A percentile compares a stretch with the other conserved stretches of the same genome.
Evolutionary conservation across 2,888 invertebrate genomes (phyloP).

Genomic region (Aporophyla lueneburgensis): DNA sequence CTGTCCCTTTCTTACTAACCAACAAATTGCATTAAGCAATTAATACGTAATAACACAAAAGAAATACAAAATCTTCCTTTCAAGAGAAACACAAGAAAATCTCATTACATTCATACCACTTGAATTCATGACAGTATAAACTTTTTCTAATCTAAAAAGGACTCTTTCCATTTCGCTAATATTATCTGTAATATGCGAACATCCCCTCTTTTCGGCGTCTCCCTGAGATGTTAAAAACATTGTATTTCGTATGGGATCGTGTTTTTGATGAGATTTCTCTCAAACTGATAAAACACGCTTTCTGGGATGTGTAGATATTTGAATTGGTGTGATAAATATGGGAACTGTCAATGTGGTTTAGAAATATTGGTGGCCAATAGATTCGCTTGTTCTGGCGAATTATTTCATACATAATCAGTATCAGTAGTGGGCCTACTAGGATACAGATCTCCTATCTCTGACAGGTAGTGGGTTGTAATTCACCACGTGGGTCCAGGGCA

Average conservation of each 20-base stretch:
- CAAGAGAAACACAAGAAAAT: background rate
- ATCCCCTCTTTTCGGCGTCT: background rate
- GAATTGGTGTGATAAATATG: constrained; percentile 14
- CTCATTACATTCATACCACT: constrained; percentile 27
- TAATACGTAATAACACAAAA: background rate
- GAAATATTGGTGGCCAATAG: background rate
- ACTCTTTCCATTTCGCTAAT: constrained; percentile 30
- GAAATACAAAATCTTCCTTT: background rate
- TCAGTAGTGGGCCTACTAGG: too few species aligned
- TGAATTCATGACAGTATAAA: constrained; percentile 18
- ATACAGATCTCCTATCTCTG: too few species aligned
- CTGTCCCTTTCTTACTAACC: too few species aligned
- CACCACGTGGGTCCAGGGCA: too few species aligned
- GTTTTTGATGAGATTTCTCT: constrained; percentile 42
- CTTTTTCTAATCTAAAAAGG: constrained; percentile 38
- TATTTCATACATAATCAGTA: background rate
- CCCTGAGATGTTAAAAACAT: constrained; percentile 8
- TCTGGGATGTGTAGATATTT: constrained; percentile 15
- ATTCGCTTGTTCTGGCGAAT: background rate
- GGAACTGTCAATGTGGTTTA: constrained; percentile 3
- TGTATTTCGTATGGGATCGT: constrained; percentile 38
- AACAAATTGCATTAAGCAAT: background rate
- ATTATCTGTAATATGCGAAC: background rate
- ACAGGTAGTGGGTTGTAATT: too few species aligned
- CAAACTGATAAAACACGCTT: constrained; percentile 52